Conservation (phyloP, 2,797 vertebrate genomes). For the Propithecus perrieri region DNA sequence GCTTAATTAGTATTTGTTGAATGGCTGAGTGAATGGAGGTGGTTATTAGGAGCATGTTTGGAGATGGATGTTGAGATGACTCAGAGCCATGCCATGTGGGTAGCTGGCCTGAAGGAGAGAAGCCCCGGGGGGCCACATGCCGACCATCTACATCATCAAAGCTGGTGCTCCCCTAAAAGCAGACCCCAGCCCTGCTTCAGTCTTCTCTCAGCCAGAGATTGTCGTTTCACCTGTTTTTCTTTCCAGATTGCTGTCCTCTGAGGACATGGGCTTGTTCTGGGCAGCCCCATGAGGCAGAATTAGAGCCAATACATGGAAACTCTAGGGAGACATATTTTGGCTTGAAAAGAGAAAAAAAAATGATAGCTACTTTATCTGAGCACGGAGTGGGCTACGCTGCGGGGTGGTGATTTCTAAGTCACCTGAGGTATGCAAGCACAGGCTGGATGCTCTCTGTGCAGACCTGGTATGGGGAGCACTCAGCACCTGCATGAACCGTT, state of each 20-base stretch:
- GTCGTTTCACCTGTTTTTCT: not conserved
- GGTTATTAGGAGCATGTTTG: not conserved
- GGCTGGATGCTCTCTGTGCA: not conserved
- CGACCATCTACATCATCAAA: not conserved
- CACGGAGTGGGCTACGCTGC: not conserved
- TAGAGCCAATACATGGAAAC: not conserved
- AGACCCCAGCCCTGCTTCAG: not conserved
- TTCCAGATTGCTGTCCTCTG: not conserved
- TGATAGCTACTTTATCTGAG: not conserved
- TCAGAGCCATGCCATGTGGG: not conserved
- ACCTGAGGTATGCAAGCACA: not conserved
- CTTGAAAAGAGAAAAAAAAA: not conserved
- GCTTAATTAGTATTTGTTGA: not conserved
- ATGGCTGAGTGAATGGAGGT: not conserved
- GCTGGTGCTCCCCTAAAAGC: not conserved
- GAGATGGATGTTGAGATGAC: not conserved
- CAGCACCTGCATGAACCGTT: not conserved
- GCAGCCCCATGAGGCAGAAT: not conserved
- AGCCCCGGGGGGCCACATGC: not conserved
- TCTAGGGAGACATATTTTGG: not conserved
- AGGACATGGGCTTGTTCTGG: not conserved
- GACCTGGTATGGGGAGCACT: not conserved
- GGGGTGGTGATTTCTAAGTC: not conserved
- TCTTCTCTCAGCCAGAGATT: not conserved
- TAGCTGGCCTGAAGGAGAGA: not conserved